Base-by-base conservation (phyloP, 2,888 invertebrate genomes). In the Chrysotoxum bicinctum region DNA sequence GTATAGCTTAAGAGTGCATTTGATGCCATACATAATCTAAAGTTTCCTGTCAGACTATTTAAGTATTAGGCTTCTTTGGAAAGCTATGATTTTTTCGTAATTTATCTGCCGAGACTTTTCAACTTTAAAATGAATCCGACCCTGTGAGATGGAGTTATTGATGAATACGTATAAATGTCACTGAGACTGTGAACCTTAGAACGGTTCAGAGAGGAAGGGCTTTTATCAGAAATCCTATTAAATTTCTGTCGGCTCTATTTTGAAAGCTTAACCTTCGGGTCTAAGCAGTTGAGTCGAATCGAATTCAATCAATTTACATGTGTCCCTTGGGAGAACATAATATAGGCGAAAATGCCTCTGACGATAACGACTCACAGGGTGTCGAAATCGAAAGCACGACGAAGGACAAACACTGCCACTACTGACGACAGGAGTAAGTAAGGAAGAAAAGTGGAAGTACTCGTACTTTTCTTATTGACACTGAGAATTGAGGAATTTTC, bases 261-360 rank as follows among this genome's bases (percentile, higher is more conserved):
- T 60, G 66, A 76, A 66, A 58, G 14, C 32, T 66, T 75, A 50
- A 66, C 75, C 79, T 79, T 75, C 60, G 64, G 69, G 70, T 64
- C 69, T 23, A 84, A 58, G 72, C 70, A 75, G 70, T 75, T 56
- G 40, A 74, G 73, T n/a, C 70, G 80, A 85, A 76, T 77, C 73
- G 80, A 85, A 85, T 85, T 80, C 85, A 85, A 85, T 85, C 85
- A 85, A 85, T 85, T 85, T 85, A 81, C 85, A 77, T 80, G 69
- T 84, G 75, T 79, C 79, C 79, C 79, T 35, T 50, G 75, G 66
- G 79, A 60, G 26, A 50, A 35, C 4, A 7, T 3, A 1, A 32
- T 35, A 32, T 35, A 48, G 74, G 23, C 21, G 19, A 37, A 45
- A 32, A 52, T 48, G 26, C 48, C 70, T 32, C 19, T 23, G 50